Evolutionary conservation across 2,113 vertebrate species (phyloP).

Genomic region (Hemichromis elongatus): DNA sequence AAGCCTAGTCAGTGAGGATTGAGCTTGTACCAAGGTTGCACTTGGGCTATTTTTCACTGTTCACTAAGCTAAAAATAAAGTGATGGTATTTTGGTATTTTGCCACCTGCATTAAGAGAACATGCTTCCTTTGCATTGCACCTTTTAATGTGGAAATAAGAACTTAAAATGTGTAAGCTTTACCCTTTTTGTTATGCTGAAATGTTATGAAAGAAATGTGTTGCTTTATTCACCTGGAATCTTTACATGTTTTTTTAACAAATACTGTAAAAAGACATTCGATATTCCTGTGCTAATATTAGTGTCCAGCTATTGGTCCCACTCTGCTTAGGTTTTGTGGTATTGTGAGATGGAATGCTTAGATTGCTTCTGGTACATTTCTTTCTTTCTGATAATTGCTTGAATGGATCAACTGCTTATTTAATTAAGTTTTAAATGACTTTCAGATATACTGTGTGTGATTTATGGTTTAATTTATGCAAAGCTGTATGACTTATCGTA

Average conservation of each 20-base stretch:
- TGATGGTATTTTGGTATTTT: constrained; percentile 70
- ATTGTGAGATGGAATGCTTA: not conserved
- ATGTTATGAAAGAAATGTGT: not conserved
- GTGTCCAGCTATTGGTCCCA: not conserved
- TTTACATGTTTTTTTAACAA: not conserved
- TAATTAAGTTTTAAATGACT: not conserved
- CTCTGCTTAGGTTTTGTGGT: not conserved
- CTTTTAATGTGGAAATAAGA: constrained; percentile 18
- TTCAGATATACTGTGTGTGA: not conserved
- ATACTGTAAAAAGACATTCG: not conserved
- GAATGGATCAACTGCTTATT: not conserved
- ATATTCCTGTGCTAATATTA: not conserved
- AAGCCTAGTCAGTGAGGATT: constrained; percentile 39
- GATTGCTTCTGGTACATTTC: not conserved
- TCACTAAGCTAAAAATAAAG: constrained; percentile 52
- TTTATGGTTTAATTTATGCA: not conserved
- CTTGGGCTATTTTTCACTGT: constrained; percentile 52
- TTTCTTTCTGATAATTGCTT: not conserved
- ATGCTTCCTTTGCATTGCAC: constrained; percentile 29
- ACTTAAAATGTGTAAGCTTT: constrained; percentile 12
- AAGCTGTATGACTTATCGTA: not conserved
- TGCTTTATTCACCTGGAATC: not conserved
- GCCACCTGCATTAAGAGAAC: constrained; percentile 62
- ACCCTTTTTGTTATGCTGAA: not conserved
- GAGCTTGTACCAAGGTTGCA: constrained; percentile 62